A percentile compares a stretch with the other conserved stretches of the same genome.
Conservation (phyloP, 2,113 vertebrate species). For the Oryctolagus cuniculus region mOryCun1.1 NC_091434.1:15960501-15961000, state of each 20-base stretch:
- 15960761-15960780: background rate
- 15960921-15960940: background rate
- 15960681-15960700: no score
- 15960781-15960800: background rate
- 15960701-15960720: background rate
- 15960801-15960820: background rate
- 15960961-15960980: background rate
- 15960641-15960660: background rate
- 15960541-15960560: background rate
- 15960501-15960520: background rate
- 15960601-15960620: background rate
- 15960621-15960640: background rate
- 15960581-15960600: background rate
- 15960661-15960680: background rate
- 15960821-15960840: background rate
- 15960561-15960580: background rate
- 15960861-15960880: constrained; percentile 18
- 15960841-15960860: background rate
- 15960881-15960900: background rate
- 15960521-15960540: background rate
- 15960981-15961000: background rate
- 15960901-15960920: background rate
- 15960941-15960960: background rate
- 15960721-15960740: background rate
- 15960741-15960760: background rate